Conservation (phyloP, 1,140 invertebrate genomes). For the Meloidogyne hapla region DNA sequence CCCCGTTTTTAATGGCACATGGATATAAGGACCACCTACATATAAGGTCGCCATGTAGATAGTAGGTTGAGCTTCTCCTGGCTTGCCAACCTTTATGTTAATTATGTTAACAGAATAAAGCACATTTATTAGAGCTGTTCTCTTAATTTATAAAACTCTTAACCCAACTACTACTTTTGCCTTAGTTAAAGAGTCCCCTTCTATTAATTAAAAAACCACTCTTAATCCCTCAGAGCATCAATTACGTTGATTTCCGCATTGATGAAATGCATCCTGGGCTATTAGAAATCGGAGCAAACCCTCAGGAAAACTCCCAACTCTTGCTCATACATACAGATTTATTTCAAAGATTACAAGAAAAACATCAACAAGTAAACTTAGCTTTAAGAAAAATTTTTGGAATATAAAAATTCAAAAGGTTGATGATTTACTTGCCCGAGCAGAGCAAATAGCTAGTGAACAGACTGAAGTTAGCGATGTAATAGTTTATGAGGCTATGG, state of each 20-base stretch:
- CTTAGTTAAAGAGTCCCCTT: constrained; percentile 62
- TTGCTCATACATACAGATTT: constrained; percentile 80
- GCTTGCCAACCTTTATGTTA: too few relatives aligned
- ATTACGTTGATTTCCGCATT: constrained; percentile 80
- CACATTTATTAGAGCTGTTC: too few relatives aligned
- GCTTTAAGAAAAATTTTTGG: not conserved
- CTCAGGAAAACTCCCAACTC: constrained; percentile 76
- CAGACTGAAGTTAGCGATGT: constrained; percentile 72
- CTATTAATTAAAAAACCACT: constrained; percentile 11
- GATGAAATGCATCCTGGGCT: constrained; percentile 81
- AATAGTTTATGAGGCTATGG: constrained; percentile 82
- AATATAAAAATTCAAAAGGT: constrained; percentile 68
- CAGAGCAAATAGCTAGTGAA: constrained; percentile 78
- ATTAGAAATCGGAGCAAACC: constrained; percentile 76
- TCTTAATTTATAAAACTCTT: too few relatives aligned
- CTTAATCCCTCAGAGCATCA: constrained; percentile 72
- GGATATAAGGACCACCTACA: too few relatives aligned
- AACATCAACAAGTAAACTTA: constrained; percentile 25
- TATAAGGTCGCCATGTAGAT: too few relatives aligned
- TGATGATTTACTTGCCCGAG: constrained; percentile 80
- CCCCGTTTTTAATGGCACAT: too few relatives aligned
- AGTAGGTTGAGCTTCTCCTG: too few relatives aligned
- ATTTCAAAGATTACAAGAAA: constrained; percentile 72
- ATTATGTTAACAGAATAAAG: too few relatives aligned
- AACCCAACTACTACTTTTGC: too few relatives aligned